Base-by-base conservation (phyloP, 2,113 vertebrate genomes). In the Alethe castanea region DNA sequence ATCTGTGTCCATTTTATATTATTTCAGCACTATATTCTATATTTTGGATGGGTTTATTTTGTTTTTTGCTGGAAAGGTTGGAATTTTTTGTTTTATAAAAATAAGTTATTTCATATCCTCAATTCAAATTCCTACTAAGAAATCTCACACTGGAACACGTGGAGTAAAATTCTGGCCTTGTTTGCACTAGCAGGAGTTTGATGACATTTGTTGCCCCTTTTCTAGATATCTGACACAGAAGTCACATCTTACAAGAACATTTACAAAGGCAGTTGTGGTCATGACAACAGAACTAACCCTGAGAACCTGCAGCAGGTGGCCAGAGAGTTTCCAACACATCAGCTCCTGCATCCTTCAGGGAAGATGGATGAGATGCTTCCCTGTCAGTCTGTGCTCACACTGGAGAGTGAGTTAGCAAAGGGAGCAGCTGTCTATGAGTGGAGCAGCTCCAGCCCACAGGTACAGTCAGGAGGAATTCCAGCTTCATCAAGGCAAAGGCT, bases 361-460 rank as follows among this genome's bases (percentile, higher is more conserved):
- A 23, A 47, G 56, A 4, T 4, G 23, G 16, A 4, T 19, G n/a
- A 38, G 54, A 11, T 12, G 26, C 12, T 29, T 19, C 26, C 1
- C 9, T 28, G 4, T 3, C 2, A 5, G 26, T 5, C 29, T 22
- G 29, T 5, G 40, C 14, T 3, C 45, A 8, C 3, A 4, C 20
- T 9, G 28, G 8, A 28, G 19, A 35, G 38, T 4, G 23, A 45
- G 12, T 4, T 4, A 77, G 70, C 40, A 59, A 26, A 64, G 44
- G 48, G 20, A 25, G 19, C 25, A 19, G 18, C 31, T 24, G 36
- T 3, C 19, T 11, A 3, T 4, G 11, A 28, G 31, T 3, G 33
- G 35, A 45, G 25, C 74, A 52, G 10, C 33, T 35, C 35, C 3
- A 12, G 40, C 22, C 61, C 60, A 53, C 19, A 35, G 19, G 8